Conservation (phyloP, 2,797 vertebrate species). For the Xiphorhynchus erythropygius region DNA sequence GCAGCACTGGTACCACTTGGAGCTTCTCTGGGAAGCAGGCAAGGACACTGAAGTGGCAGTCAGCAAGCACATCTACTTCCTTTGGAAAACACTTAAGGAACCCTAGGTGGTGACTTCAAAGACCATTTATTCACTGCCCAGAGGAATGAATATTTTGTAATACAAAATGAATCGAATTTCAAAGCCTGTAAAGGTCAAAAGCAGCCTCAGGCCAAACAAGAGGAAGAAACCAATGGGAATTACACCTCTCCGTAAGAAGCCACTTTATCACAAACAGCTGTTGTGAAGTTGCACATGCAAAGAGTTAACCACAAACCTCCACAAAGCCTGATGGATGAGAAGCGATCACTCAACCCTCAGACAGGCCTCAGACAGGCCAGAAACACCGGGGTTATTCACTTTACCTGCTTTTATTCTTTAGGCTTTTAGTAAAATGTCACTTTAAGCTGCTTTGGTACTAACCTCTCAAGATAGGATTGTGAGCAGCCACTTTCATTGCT, state of each 20-base stretch:
- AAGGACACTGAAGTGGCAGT: background rate
- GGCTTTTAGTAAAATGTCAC: background rate
- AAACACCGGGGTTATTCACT: background rate
- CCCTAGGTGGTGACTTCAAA: constrained; percentile 59
- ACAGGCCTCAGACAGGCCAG: background rate
- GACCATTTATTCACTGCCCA: constrained; percentile 27
- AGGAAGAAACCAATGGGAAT: background rate
- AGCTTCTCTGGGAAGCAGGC: background rate
- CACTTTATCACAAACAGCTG: background rate
- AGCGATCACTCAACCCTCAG: background rate
- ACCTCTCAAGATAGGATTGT: background rate
- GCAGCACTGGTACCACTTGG: background rate
- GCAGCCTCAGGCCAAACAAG: constrained; percentile 59
- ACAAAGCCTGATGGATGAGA: constrained; percentile 5
- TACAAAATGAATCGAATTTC: constrained; percentile 67
- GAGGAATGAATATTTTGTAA: constrained; percentile 56
- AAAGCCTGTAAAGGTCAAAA: constrained; percentile 66
- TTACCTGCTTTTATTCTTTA: background rate
- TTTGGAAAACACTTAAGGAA: background rate
- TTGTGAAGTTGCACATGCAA: constrained; percentile 17
- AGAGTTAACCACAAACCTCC: constrained; percentile 18
- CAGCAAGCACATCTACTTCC: background rate
- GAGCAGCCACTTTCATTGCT: background rate
- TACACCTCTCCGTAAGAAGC: background rate
- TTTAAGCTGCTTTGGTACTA: background rate